Base-by-base conservation (phyloP, 35 echinoderm and acorn worm species). In the Ptychodera flava region DNA sequence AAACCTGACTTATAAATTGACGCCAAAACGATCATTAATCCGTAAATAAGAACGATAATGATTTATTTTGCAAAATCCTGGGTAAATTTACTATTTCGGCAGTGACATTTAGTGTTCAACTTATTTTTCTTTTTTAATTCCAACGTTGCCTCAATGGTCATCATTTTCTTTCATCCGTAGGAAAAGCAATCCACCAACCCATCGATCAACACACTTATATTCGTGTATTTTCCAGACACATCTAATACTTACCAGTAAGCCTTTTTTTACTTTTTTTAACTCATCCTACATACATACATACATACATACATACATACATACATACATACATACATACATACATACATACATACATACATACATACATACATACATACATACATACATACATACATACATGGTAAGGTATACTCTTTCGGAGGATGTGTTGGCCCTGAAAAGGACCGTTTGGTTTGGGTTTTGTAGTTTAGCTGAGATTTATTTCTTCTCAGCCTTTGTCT, bases 331-430 rank as follows among this genome's bases (percentile, higher is more conserved):
- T 64, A 64, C 45, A 64, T 64, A 64, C 45, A 64, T 64, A 64
- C 45, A 64, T 64, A 64, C 45, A 64, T 64, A 64, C 45, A 64
- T 64, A 64, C 45, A 64, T 64, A 64, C 45, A 64, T 64, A 64
- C 45, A 64, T 64, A 64, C 45, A 64, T 64, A 64, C 45, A 64
- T 64, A 64, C 45, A 64, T 64, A 64, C 45, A 64, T 64, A 64
- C 45, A 64, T 64, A 64, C 45, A 64, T 22, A 64, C 45, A 6
- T 64, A 12, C 22, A 64, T 64, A 6, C 6, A 64, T 64, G 45
- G 45, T 64, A 22, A n/a, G n/a, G n/a, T n/a, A n/a, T n/a, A n/a
- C n/a, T n/a, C n/a, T n/a, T n/a, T n/a, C n/a, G n/a, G n/a, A n/a
- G n/a, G n/a, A n/a, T n/a, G n/a, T n/a, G n/a, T n/a, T n/a, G n/a